These are phyloP conservation scores for Eurytoma adleriae DNA, from an alignment of 2,888 invertebrate species.

Conservation along the genomic window DNA sequence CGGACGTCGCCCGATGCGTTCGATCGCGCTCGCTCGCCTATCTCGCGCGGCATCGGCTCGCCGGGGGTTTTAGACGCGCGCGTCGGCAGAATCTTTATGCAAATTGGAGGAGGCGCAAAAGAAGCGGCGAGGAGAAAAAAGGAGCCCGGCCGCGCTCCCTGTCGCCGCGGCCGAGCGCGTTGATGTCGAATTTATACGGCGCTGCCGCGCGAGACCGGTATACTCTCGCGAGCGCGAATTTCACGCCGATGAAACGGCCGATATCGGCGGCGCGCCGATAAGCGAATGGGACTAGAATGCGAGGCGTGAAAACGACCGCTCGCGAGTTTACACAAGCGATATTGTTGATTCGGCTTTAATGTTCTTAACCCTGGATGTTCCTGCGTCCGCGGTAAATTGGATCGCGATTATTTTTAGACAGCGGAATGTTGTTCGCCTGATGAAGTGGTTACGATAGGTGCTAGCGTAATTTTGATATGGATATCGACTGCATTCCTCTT, in stretches of 20 bases:
- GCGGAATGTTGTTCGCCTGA: too few species aligned
- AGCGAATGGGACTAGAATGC: not conserved
- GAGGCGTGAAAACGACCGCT: not conserved
- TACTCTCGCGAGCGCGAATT: too few species aligned
- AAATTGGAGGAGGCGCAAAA: conserved; percentile 49
- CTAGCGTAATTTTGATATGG: too few species aligned
- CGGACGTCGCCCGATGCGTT: conserved; percentile 5
- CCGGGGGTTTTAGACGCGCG: conserved; percentile 21
- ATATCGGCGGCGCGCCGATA: not conserved
- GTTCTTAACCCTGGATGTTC: too few species aligned
- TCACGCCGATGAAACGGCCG: not conserved
- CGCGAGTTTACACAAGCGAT: not conserved
- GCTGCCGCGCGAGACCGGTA: not conserved
- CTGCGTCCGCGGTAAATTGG: too few species aligned
- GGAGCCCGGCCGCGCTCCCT: not conserved
- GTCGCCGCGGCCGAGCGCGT: conserved; percentile 6
- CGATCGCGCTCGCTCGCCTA: not conserved
- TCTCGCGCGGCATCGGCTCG: conserved; percentile 28
- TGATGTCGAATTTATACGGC: conserved; percentile 15
- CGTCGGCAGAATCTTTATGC: conserved; percentile 54
- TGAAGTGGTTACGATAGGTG: too few species aligned
- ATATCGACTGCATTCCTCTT: too few species aligned
- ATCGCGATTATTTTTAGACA: too few species aligned
- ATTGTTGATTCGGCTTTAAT: too few species aligned
- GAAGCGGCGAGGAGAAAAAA: conserved; percentile 1